Evolutionary conservation across 2,797 vertebrate species (phyloP), one percentile per base, ranked within the genome.

Genomic region (Halcyon leucocephala): DNA sequence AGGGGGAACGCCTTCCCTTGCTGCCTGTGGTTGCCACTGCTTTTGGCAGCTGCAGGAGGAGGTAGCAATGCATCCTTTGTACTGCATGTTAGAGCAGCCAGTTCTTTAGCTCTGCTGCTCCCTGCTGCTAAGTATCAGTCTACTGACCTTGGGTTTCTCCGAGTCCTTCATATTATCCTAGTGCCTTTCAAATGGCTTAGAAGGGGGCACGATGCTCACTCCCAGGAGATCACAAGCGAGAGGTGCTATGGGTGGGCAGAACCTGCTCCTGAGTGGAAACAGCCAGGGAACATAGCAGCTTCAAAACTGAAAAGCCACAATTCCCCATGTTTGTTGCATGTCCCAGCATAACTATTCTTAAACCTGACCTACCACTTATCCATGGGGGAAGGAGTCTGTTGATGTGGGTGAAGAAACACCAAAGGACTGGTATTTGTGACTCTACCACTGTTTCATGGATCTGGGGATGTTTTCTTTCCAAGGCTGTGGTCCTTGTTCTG

Each of bases 41-140:
- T 73, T 42, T 73, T 58, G 33, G 37, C 62, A 54, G 41, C 78
- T 79, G 55, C 41, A 0, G 1, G 10, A 58, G 58, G 35, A 85
- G 64, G 51, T 8, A 55, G 42, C 22, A 54, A 31, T 44, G 28
- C n/a, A 17, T 10, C 0, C 0, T 37, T 66, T 48, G 39, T 35
- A 16, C 28, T 62, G 66, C 5, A 3, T n/a, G n/a, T 33, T 52
- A 52, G 42, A 83, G 85, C 69, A 78, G 65, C 9, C 82, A 19
- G 12, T 25, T 14, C 51, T 88, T 80, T 35, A 69, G 9, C 24
- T 31, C 28, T 46, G 29, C 69, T 73, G 35, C 67, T 93, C 42
- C 64, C 37, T 57, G 61, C 61, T 89, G 57, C 44, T 86, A 33
- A n/a, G 13, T 44, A 52, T 41, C 71, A 58, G 33, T 81, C 39